Evolutionary conservation across 1,140 invertebrate genomes (phyloP), one percentile per base, ranked within the genome.

Genomic region (Drosophila lacteicornis): DNA sequence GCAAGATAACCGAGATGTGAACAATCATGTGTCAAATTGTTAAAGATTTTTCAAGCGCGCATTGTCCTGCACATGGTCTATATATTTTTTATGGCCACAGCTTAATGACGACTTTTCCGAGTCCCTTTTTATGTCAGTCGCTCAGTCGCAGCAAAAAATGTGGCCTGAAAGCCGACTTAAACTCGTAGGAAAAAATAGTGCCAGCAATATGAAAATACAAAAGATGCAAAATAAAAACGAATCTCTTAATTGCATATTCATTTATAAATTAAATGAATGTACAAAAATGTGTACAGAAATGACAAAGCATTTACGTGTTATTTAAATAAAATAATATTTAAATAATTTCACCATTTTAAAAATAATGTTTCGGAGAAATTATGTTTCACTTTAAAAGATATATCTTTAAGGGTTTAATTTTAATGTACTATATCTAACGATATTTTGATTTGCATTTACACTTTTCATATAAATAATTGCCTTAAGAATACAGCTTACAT

Each of bases 1-100:
- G 51, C 61, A 74, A 83, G 76, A 84, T 80, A 83, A 51, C 70
- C 46, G 43, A 70, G 58, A 59, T 38, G 67, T 50, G 66, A 59
- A 73, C 66, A 70, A 73, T 71, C 66, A 59, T 27, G 69, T 70
- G 53, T 60, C 70, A 70, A 71, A 74, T 74, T 71, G 46, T 60
- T 50, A 46, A 71, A 71, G 67, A 66, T 36, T 43, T 69, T 73
- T 36, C 36, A 33, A 47, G 30, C 67, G 62, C 51, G 33, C 49
- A 68, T 68, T 68, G 58, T 68, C 58, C 60, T 7, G 46, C 36
- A 43, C 7, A 33, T 33, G 46, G 43, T 50, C 45, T 63, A 68
- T 67, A 63, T 67, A 40, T 67, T 67, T 67, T 67, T 67, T 40
- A 49, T 68, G 65, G 36, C 8, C 13, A 4, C 53, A 19, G 51